These are phyloP conservation scores for Serinus canaria DNA, from an alignment of 2,113 vertebrate species.

Conservation along the genomic window DNA sequence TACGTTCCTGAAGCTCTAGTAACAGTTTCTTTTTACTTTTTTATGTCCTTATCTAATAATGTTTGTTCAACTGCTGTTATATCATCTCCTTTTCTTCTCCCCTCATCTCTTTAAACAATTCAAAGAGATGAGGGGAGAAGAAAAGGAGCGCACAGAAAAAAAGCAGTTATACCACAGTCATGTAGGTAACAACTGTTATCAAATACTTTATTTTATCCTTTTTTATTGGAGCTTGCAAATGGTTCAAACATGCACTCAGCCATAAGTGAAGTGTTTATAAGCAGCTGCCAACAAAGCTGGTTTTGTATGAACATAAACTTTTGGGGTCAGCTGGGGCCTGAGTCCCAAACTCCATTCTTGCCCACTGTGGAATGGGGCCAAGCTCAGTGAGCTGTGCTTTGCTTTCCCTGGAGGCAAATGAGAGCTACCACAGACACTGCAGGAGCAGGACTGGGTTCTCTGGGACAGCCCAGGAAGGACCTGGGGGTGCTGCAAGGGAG, in stretches of 20 bases:
- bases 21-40: neutral
- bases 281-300: neutral
- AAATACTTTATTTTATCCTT: neutral
- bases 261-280: neutral
- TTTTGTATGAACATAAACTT: neutral
- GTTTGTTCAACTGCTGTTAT: neutral
- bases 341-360: neutral
- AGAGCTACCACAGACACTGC: neutral
- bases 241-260: neutral
- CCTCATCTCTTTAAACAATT: too few relatives aligned
- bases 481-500: neutral
- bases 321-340: neutral
- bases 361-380: fast-evolving
- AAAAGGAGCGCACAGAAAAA: neutral
- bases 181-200: neutral
- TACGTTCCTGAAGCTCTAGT: slow-evolving; percentile 9
- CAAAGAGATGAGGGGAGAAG: neutral
- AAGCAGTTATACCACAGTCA: neutral
- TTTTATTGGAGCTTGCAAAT: neutral
- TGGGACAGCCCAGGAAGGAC: neutral
- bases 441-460: neutral
- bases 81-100: too few relatives aligned
- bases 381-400: neutral
- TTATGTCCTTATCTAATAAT: neutral
- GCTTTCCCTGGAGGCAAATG: neutral